phyloP scores from a whole-genome alignment of 1,140 invertebrate species.

The Cydia amplana region DNA sequence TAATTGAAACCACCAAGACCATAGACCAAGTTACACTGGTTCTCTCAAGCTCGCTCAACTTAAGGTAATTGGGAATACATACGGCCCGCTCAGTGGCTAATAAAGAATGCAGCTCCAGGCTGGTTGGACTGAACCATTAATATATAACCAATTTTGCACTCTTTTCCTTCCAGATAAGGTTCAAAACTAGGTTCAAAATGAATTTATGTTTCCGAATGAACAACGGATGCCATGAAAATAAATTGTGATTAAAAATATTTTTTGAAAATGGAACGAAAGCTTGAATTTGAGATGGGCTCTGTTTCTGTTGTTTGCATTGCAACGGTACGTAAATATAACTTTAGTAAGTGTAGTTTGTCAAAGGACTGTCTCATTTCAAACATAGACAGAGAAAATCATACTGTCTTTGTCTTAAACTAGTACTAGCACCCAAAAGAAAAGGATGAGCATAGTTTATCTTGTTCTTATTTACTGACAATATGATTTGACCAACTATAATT shows the following conservation, averaged over 20 bases:
- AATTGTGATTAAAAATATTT: conserved; percentile 24
- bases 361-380: too few relatives aligned
- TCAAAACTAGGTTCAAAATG: neutral
- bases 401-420: too few relatives aligned
- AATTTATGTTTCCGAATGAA: neutral
- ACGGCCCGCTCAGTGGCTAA: conserved; percentile 14
- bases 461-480: too few relatives aligned
- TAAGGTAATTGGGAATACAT: neutral
- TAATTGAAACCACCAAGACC: too few relatives aligned
- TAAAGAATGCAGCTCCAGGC: conserved; percentile 21
- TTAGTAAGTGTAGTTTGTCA: too few relatives aligned
- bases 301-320: neutral
- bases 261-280: conserved; percentile 20
- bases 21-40: neutral
- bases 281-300: neutral
- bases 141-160: neutral
- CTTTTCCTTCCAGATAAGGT: neutral
- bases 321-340: neutral
- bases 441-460: too few relatives aligned
- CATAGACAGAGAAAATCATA: too few relatives aligned
- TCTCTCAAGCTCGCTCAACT: neutral
- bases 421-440: too few relatives aligned
- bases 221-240: conserved; percentile 15
- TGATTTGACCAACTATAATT: too few relatives aligned
- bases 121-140: neutral